Evolutionary conservation across 2,888 invertebrate genomes (phyloP).

Genomic region (Dryocosmus kuriphilus): DNA sequence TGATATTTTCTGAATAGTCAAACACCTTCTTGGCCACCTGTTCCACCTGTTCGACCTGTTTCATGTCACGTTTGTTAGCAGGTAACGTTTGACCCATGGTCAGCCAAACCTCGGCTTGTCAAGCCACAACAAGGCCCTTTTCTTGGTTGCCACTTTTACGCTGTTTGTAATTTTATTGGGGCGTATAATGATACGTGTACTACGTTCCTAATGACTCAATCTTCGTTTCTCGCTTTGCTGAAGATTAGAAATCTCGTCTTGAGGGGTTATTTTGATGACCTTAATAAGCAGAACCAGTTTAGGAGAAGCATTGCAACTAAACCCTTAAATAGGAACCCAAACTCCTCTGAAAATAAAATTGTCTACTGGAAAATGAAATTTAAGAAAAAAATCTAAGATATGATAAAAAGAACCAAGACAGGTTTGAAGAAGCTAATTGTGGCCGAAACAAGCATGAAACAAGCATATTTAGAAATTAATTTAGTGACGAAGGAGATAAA

Average conservation of each 20-base stretch:
- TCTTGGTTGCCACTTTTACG: not conserved
- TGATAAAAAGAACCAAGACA: not conserved
- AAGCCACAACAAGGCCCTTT: slow-evolving; percentile 27
- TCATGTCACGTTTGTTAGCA: not conserved
- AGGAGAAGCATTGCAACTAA: not conserved
- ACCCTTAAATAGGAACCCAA: not conserved
- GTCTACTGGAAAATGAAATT: not conserved
- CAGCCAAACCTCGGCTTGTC: slow-evolving; percentile 25
- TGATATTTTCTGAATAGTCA: slow-evolving; percentile 31
- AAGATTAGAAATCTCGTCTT: slow-evolving; percentile 19
- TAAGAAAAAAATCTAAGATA: not conserved
- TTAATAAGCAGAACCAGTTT: slow-evolving; percentile 9
- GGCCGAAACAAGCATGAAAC: not conserved
- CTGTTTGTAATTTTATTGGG: slow-evolving; percentile 11
- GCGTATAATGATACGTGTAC: slow-evolving; percentile 20
- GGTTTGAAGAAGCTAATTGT: not conserved
- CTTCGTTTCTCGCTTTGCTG: slow-evolving; percentile 20
- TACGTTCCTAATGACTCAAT: slow-evolving; percentile 35
- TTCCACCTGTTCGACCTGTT: slow-evolving; percentile 37
- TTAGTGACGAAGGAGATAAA: not conserved
- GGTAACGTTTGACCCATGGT: not conserved
- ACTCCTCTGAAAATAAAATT: not conserved
- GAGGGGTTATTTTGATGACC: slow-evolving; percentile 25
- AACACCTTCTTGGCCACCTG: slow-evolving; percentile 33
- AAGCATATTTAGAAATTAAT: not conserved